Base-by-base conservation (phyloP, 2,888 invertebrate genomes). In the Agapetus fuscipes region DNA sequence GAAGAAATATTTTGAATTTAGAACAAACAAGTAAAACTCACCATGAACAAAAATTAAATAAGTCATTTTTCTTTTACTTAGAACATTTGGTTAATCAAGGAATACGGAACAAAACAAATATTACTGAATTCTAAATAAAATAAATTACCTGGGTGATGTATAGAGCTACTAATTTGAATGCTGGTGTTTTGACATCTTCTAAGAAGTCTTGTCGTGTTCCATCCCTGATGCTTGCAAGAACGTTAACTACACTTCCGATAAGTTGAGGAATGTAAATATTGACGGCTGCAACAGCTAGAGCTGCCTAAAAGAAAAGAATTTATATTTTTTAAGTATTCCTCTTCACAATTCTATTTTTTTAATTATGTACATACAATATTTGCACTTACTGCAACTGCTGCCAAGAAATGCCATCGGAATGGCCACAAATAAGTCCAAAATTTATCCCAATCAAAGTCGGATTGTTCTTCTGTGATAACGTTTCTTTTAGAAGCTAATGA, bases 241-340 rank as follows among this genome's bases (percentile, higher is more conserved):
- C 78, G 64, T 94, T 91, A 12, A 93, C 83, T 17, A 93, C 68
- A 30, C 78, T 77, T 14, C 93, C 93, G 41, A 94, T 70, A 53
- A 85, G 64, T 41, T 83, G 77, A 1, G 94, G 94, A 52, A 94
- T 87, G 66, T 88, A 80, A 39, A 94, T 86, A 57, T 94, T 95
- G 41, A 93, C 70, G 48, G 86, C 66, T 10, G 94, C 93, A 16
- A 91, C 91, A 36, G 81, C 73, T 39, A 94, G 61, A 3, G 94
- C 91, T 43, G 89, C 87, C 91, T 93, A 64, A 39, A 74, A 75
- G 51, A 48, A 37, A 45, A 5, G 3, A 20, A 20, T 20, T 20
- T 20, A 20, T 20, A n/a, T n/a, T n/a, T 26, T 12, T 20, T 26
- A 1, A 36, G 16, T 12, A 9, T 7, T 12, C 17, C 30, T 11